Conservation (phyloP, 2,888 invertebrate species). For the Trissonchulus latispiculum region DNA sequence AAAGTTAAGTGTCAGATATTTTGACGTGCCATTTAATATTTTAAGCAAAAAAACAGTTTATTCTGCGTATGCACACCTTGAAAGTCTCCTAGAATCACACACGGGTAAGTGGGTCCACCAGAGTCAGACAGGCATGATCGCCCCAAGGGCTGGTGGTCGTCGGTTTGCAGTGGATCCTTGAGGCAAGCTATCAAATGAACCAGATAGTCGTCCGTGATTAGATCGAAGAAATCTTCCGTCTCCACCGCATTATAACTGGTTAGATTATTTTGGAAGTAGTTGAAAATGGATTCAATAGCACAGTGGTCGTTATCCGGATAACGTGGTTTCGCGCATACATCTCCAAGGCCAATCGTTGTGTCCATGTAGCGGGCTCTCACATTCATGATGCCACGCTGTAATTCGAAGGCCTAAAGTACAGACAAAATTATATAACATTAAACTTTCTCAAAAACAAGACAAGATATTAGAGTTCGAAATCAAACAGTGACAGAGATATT, state of each 20-base stretch:
- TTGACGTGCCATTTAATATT: too few species aligned
- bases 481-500: too few species aligned
- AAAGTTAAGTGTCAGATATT: too few species aligned
- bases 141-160: not conserved
- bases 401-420: conserved; percentile 43
- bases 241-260: conserved; percentile 51
- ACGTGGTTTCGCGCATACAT: conserved; percentile 86
- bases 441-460: too few species aligned
- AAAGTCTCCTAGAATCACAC: conserved; percentile 77
- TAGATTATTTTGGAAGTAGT: conserved; percentile 70
- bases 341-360: conserved; percentile 52
- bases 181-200: conserved; percentile 64
- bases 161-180: conserved; percentile 38
- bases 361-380: conserved; percentile 32
- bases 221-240: conserved; percentile 37
- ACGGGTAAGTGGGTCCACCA: conserved; percentile 85
- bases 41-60: too few species aligned
- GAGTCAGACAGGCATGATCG: conserved; percentile 66
- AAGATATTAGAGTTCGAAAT: too few species aligned
- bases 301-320: conserved; percentile 63
- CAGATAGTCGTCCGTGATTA: conserved; percentile 56
- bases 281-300: conserved; percentile 76
- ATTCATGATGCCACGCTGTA: conserved; percentile 40
- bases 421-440: too few species aligned
- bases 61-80: too few species aligned